Evolutionary conservation across 2,797 vertebrate species (phyloP).

Genomic region (Menidia menidia): DNA sequence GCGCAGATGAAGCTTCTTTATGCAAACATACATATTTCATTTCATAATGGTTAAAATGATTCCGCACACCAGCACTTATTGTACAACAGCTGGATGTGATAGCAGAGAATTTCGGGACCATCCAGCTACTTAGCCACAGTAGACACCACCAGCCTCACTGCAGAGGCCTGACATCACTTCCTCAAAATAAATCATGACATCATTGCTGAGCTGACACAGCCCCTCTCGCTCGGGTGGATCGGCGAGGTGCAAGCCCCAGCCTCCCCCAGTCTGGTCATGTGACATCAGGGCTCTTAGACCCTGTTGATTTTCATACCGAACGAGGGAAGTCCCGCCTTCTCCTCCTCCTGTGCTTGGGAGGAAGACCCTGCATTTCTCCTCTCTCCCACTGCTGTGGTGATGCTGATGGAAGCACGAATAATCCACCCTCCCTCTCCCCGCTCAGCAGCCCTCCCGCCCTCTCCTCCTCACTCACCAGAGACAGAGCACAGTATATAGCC

Average conservation of each 20-base stretch:
- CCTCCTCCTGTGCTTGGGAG: slow-evolving; percentile 56
- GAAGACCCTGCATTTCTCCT: slow-evolving; percentile 70
- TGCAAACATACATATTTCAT: not conserved
- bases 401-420: slow-evolving; percentile 77
- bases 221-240: slow-evolving; percentile 65
- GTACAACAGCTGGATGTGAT: slow-evolving; percentile 17
- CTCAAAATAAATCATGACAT: slow-evolving; percentile 88
- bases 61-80: slow-evolving; percentile 19
- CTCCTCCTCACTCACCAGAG: slow-evolving; percentile 77
- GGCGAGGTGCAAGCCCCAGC: slow-evolving; percentile 62
- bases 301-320: slow-evolving; percentile 67
- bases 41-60: not conserved
- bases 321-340: slow-evolving; percentile 62
- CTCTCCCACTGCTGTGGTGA: slow-evolving; percentile 55
- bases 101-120: slow-evolving; percentile 19
- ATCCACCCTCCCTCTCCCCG: slow-evolving; percentile 63
- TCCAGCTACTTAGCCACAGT: slow-evolving; percentile 40
- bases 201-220: slow-evolving; percentile 75
- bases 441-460: slow-evolving; percentile 58
- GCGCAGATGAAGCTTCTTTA: not conserved
- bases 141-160: slow-evolving; percentile 69
- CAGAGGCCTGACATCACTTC: slow-evolving; percentile 83
- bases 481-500: slow-evolving; percentile 76
- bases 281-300: slow-evolving; percentile 60
- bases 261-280: slow-evolving; percentile 60